Percentiles rank a stretch among this genome's conserved stretches.
Conservation (phyloP, 2,888 invertebrate genomes). For the Pediacus dermestoides region DNA sequence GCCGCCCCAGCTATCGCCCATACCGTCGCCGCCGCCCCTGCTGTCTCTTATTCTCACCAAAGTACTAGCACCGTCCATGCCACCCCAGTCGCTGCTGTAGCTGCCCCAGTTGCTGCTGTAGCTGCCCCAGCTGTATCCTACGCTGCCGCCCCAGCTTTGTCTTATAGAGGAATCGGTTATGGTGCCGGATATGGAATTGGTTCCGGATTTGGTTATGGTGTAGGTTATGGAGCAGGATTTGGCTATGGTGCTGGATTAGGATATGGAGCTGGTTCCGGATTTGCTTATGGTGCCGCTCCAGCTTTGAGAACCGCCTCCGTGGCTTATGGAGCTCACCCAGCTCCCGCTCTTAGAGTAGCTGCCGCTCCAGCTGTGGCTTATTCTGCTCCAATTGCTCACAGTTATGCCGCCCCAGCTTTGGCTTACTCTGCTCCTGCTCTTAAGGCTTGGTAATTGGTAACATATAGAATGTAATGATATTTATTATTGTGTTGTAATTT, state of each 20-base stretch:
- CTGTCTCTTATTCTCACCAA: not conserved
- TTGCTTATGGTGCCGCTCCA: conserved; percentile 1
- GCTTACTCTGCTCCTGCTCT: not conserved
- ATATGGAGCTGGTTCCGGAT: not conserved
- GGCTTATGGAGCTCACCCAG: too few species aligned
- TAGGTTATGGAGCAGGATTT: not conserved
- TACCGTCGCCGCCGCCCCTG: conserved; percentile 1
- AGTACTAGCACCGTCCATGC: too few species aligned
- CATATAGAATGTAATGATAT: too few species aligned
- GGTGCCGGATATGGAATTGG: too few species aligned
- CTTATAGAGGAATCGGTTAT: too few species aligned
- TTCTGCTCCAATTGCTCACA: conserved; percentile 1
- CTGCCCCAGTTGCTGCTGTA: not conserved
- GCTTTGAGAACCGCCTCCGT: conserved; percentile 1
- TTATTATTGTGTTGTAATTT: too few species aligned
- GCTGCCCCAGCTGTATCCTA: conserved; percentile 1
- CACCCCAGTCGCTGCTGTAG: not conserved
- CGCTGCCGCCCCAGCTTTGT: conserved; percentile 3
- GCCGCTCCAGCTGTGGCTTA: conserved; percentile 1
- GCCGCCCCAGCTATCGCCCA: conserved; percentile 5
- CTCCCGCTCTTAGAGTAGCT: not conserved
- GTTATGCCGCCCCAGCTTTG: conserved; percentile 3
- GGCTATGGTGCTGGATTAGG: not conserved
- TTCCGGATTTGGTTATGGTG: not conserved
- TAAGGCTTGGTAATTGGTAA: too few species aligned